A percentile compares a stretch with the other conserved stretches of the same genome.
These are phyloP conservation scores for Hydra vulgaris DNA, from an alignment of 30 jellyfish, hydroid and myxozoan species.

Conservation along the genomic window DNA sequence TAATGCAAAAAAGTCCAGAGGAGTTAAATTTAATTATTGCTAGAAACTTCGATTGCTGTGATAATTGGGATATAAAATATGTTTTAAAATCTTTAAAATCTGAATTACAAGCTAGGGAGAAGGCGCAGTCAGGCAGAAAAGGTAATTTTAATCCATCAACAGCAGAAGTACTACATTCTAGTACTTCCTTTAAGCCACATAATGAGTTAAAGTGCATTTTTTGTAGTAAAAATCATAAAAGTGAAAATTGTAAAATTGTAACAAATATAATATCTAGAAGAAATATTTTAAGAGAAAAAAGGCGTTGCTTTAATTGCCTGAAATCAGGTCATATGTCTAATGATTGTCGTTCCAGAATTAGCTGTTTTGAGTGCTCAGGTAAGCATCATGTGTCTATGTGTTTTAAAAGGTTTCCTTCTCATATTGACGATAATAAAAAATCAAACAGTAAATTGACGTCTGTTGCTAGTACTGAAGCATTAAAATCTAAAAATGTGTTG, in stretches of 20 bases:
- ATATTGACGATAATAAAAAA: background rate
- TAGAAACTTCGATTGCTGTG: conserved; percentile 27
- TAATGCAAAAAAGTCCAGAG: conserved; percentile 38
- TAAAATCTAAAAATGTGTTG: too few species aligned
- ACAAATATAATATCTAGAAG: background rate
- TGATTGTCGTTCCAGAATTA: too few species aligned
- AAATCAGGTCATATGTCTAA: conserved; percentile 45
- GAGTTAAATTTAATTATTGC: conserved; percentile 42
- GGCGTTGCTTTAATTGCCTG: background rate
- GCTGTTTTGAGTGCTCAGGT: too few species aligned
- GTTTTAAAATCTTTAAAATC: conserved; percentile 24
- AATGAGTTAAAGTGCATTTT: background rate
- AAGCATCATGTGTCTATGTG: too few species aligned
- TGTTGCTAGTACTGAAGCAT: background rate
- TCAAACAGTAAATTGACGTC: background rate
- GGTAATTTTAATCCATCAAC: background rate
- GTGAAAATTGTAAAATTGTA: background rate
- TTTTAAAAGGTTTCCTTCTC: background rate
- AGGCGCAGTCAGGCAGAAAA: background rate
- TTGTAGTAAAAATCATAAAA: background rate
- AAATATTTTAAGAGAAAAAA: background rate
- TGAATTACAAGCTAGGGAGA: background rate
- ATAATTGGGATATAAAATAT: conserved; percentile 37
- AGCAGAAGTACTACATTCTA: background rate
- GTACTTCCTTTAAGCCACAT: background rate